phyloP scores from a whole-genome alignment of 2,113 vertebrate species.

The Urocitellus parryii region DNA sequence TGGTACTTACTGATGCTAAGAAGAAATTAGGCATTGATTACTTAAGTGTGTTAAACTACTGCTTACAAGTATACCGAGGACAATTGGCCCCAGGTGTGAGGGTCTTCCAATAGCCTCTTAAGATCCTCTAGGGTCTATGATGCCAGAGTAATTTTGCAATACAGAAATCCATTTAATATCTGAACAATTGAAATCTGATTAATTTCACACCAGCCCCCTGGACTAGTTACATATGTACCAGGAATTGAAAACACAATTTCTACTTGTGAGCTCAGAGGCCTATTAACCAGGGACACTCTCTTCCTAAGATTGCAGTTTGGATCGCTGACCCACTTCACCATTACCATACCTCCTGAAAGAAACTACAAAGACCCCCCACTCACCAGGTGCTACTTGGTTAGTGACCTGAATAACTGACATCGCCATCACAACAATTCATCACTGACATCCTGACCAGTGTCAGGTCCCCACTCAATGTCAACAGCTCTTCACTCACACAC shows the following conservation, averaged over 20 bases:
- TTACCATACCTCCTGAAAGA: background rate
- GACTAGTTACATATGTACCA: background rate
- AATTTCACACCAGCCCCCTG: background rate
- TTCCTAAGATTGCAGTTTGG: background rate
- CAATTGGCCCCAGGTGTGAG: background rate
- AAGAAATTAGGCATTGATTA: background rate
- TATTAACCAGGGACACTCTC: background rate
- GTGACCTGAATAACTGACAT: background rate
- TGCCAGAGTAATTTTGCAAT: background rate
- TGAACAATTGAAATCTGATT: background rate
- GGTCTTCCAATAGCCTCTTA: conserved; percentile 5
- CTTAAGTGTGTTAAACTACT: background rate
- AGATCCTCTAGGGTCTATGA: background rate
- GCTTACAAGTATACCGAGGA: background rate
- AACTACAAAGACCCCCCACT: background rate
- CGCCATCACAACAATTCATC: background rate
- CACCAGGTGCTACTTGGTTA: background rate
- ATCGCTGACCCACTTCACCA: background rate
- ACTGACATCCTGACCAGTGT: background rate
- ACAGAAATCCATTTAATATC: conserved; percentile 11
- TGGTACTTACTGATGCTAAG: background rate
- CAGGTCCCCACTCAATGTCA: background rate
- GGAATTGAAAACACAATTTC: conserved; percentile 28
- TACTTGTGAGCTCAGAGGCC: background rate
- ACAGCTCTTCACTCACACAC: background rate